Conservation (phyloP, 1,140 invertebrate genomes). For the Heliothis subflexa region DNA sequence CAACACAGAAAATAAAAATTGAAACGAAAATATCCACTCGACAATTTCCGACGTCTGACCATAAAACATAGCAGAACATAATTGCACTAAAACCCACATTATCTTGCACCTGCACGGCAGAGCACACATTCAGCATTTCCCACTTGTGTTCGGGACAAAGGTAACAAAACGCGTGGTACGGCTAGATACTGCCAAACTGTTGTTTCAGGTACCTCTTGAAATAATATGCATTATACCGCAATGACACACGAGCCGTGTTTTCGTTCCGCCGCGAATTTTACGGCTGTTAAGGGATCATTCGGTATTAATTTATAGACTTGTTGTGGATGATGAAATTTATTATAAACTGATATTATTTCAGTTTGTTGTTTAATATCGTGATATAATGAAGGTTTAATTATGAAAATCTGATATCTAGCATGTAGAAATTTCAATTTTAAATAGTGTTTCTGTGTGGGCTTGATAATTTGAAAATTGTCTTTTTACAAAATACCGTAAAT, state of each 20-base stretch:
- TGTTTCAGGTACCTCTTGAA: constrained; percentile 65
- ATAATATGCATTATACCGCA: constrained; percentile 58
- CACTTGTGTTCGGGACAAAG: constrained; percentile 57
- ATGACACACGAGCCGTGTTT: constrained; percentile 36
- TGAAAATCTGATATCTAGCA: no score
- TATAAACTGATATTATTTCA: constrained; percentile 10
- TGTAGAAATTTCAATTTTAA: no score
- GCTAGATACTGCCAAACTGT: constrained; percentile 66
- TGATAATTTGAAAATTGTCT: no score
- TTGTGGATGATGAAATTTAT: constrained; percentile 31
- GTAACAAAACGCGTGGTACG: constrained; percentile 58
- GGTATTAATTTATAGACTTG: constrained; percentile 25
- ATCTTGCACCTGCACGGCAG: constrained; percentile 53
- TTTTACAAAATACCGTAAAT: no score
- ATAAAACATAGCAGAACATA: constrained; percentile 35
- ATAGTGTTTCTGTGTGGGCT: no score
- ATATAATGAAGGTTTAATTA: no score
- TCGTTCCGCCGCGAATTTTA: constrained; percentile 38
- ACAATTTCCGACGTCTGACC: constrained; percentile 4
- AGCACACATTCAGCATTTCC: constrained; percentile 34
- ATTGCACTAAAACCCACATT: constrained; percentile 47
- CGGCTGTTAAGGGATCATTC: constrained; percentile 32
- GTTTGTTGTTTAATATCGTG: not conserved
- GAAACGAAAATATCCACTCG: not conserved
- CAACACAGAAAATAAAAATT: not conserved